Evolutionary conservation across 2,797 vertebrate genomes (phyloP), one percentile per base, ranked within the genome.

Genomic region (Bufotes viridis): DNA sequence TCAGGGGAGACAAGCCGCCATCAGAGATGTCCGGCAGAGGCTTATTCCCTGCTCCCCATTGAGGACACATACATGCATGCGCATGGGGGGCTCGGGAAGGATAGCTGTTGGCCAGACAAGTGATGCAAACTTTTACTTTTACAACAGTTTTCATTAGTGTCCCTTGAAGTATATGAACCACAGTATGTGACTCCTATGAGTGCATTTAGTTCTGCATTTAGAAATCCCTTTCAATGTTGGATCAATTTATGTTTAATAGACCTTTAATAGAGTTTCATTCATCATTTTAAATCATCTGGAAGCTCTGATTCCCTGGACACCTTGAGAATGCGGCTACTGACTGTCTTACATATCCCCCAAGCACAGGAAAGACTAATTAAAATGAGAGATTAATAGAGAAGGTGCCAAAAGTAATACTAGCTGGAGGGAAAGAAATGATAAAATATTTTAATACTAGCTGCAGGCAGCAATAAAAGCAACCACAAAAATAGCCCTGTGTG

Each of bases 331-430:
- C 57, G 57, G 80, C 87, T 75, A 69, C 53, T 88, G 70, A 88
- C 17, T 60, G 29, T 79, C 65, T 34, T 70, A 53, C 49, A n/a
- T 34, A 83, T 67, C 74, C 81, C 63, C 81, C 76, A 88, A 85
- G 87, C 87, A 81, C 72, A n/a, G 65, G 82, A 79, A 88, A 22
- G 9, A 65, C 67, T 81, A 88, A 88, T 88, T 88, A 88, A 85
- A 88, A 81, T 26, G 9, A 84, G 57, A 84, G 70, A 75, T 85
- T 89, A 81, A 82, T 75, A 67, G 78, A 60, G 79, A 89, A 76
- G 61, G 24, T 81, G 69, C 57, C 82, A 85, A 84, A 74, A 34
- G 55, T 72, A 24, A 88, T 74, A 49, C 57, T 1, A 3, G 58
- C 51, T 85, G 26, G 63, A 63, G 61, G 67, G 60, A 85, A 81